Percentiles rank a stretch among this genome's conserved stretches.
These are phyloP conservation scores for Myotis daubentonii DNA, from an alignment of 2,797 vertebrate species.

Conservation along the genomic window DNA sequence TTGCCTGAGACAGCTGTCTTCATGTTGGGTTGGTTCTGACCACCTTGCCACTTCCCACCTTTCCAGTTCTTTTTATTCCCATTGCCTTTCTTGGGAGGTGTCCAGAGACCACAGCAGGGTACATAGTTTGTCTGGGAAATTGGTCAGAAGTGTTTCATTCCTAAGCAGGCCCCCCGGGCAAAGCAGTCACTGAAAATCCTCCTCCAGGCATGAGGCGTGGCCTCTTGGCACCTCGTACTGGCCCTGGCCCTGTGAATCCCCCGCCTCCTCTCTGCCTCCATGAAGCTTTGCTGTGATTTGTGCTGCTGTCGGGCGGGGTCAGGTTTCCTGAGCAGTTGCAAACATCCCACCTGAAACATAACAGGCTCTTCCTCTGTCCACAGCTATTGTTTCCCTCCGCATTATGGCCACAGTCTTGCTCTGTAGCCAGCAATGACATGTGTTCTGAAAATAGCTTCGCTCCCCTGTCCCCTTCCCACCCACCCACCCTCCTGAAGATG, in stretches of 20 bases:
- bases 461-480: constrained; percentile 84
- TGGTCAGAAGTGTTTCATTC: constrained; percentile 67
- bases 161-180: constrained; percentile 38
- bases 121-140: constrained; percentile 58
- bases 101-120: constrained; percentile 55
- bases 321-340: constrained; percentile 87
- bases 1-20: constrained; percentile 25
- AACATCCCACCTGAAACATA: constrained; percentile 90
- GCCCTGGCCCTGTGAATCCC: constrained; percentile 65
- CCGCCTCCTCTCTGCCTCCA: constrained; percentile 59
- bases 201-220: constrained; percentile 63
- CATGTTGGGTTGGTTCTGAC: neutral
- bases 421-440: constrained; percentile 86
- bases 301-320: constrained; percentile 85
- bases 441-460: constrained; percentile 85
- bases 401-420: constrained; percentile 85
- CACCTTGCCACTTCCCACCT: constrained; percentile 38
- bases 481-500: constrained; percentile 86
- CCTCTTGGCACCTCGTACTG: constrained; percentile 75
- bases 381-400: constrained; percentile 86
- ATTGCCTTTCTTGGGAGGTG: constrained; percentile 54
- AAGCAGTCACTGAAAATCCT: constrained; percentile 67
- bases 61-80: constrained; percentile 48
- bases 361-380: constrained; percentile 88
- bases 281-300: constrained; percentile 84